Conservation (phyloP, 2,888 invertebrate species). For the Calliphora vomitoria region DNA sequence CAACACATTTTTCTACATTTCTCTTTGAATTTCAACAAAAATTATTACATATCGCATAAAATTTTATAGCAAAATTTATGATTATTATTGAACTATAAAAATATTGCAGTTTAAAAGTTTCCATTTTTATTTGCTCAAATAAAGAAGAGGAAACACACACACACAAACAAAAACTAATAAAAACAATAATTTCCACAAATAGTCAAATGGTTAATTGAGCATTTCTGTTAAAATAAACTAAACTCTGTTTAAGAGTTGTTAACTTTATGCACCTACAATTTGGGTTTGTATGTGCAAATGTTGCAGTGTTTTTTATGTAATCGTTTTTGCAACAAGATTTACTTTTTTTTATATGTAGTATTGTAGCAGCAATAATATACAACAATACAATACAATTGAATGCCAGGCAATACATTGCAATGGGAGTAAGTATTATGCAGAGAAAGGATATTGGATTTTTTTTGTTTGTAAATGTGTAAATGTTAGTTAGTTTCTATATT, state of each 20-base stretch:
- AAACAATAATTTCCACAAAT: constrained; percentile 56
- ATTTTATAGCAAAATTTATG: constrained; percentile 67
- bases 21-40: constrained; percentile 10
- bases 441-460: not conserved
- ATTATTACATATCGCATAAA: constrained; percentile 58
- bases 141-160: not conserved
- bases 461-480: constrained; percentile 43
- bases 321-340: constrained; percentile 39
- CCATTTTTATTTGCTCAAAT: constrained; percentile 31
- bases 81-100: constrained; percentile 68
- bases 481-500: constrained; percentile 17
- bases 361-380: constrained; percentile 2
- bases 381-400: constrained; percentile 16
- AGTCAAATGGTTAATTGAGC: constrained; percentile 71
- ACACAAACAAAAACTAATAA: not conserved
- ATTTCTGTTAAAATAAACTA: constrained; percentile 71
- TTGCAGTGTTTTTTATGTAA: constrained; percentile 24
- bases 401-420: not conserved
- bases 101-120: constrained; percentile 39
- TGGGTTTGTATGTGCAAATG: not conserved
- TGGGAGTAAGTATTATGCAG: not conserved
- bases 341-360: not conserved
- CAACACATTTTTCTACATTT: constrained; percentile 16
- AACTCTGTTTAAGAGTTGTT: constrained; percentile 70
- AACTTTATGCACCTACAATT: constrained; percentile 68